phyloP scores from a whole-genome alignment of 2,113 vertebrate species.

The Fulmarus glacialis region DNA sequence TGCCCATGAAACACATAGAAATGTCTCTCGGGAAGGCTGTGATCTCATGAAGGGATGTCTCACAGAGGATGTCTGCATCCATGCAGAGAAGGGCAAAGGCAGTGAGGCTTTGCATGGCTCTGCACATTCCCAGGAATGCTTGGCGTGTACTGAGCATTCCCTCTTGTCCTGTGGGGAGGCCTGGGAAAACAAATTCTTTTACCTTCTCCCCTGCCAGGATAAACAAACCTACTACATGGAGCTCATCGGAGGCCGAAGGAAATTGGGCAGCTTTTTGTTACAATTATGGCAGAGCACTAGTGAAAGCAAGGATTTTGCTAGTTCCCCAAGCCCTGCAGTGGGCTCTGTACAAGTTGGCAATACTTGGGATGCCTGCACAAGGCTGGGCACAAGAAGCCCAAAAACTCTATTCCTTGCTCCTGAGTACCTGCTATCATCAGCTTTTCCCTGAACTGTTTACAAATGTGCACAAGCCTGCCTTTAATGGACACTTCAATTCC shows the following conservation, averaged over 20 bases:
- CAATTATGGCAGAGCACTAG: not conserved
- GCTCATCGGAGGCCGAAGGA: rapidly evolving
- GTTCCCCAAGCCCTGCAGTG: not conserved
- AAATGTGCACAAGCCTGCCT: not conserved
- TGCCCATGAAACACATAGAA: not conserved
- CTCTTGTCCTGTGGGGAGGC: not conserved
- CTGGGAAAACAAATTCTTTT: not conserved
- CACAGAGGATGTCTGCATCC: not conserved
- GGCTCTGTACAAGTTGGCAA: not conserved
- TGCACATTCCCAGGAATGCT: not conserved
- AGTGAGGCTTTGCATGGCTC: not conserved
- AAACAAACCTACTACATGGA: not conserved
- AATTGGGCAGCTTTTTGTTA: not conserved
- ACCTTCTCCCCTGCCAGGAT: not conserved
- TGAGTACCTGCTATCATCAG: not conserved
- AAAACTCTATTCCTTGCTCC: not conserved
- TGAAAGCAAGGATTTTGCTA: not conserved
- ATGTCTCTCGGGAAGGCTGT: not conserved
- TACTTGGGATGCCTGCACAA: not conserved
- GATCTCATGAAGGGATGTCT: not conserved
- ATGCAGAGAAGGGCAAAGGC: not conserved
- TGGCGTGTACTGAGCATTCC: not conserved
- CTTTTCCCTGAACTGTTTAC: not conserved
- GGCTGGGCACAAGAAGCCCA: not conserved
- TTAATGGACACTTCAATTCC: not conserved